phyloP scores from a whole-genome alignment of 1,140 invertebrate genomes.

The Drosophila leontia region DNA sequence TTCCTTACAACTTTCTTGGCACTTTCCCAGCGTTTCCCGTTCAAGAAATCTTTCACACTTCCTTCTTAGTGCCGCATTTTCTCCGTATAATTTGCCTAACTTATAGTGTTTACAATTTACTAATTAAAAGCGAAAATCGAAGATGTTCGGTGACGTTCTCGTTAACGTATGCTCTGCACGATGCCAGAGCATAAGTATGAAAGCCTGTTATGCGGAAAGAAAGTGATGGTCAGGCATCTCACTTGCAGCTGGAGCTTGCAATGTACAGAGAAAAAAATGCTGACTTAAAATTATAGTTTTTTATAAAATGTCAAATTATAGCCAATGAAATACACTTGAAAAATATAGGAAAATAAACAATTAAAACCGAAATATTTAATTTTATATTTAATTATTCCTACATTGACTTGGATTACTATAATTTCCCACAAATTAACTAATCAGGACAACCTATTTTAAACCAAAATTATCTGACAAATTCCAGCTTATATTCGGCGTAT shows the following conservation, averaged over 20 bases:
- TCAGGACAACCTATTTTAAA: background rate
- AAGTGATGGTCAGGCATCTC: constrained; percentile 52
- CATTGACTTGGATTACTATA: background rate
- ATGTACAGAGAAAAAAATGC: background rate
- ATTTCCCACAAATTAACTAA: background rate
- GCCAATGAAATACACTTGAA: background rate
- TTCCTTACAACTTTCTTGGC: constrained; percentile 19
- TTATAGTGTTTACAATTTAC: constrained; percentile 40
- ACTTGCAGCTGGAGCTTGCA: constrained; percentile 7
- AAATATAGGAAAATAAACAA: background rate
- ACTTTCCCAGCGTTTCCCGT: constrained; percentile 22
- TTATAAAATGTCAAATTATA: background rate
- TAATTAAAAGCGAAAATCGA: constrained; percentile 63
- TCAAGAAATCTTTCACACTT: constrained; percentile 9
- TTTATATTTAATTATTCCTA: too few species aligned
- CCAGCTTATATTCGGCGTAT: background rate
- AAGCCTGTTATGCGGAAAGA: constrained; percentile 60
- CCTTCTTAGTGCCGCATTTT: constrained; percentile 33
- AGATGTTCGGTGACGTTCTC: constrained; percentile 39
- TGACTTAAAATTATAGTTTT: background rate
- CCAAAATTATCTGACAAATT: background rate
- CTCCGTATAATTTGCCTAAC: constrained; percentile 56
- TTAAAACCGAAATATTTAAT: background rate
- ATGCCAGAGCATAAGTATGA: constrained; percentile 3
- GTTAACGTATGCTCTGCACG: constrained; percentile 19